Conservation (phyloP, 2,797 vertebrate genomes). For the Dallia pectoralis region DNA sequence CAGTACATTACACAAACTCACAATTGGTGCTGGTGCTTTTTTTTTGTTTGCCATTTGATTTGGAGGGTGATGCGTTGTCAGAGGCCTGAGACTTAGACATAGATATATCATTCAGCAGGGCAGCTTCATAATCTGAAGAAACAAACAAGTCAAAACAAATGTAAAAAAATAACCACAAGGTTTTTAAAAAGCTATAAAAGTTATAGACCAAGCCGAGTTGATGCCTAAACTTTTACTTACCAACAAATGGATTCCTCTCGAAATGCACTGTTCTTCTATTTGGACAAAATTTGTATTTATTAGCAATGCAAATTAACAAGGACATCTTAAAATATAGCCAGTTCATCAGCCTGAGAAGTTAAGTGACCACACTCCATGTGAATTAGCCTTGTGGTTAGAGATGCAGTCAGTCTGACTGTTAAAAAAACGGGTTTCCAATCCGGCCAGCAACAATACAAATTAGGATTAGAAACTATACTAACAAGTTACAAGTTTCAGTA, state of each 20-base stretch:
- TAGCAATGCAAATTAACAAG: neutral
- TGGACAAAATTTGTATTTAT: neutral
- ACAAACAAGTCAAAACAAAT: neutral
- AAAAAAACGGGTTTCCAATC: too few species aligned
- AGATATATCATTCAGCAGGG: slow-evolving; percentile 36
- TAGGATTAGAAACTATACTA: too few species aligned
- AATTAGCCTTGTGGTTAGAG: too few species aligned
- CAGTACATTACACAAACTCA: neutral
- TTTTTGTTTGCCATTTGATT: slow-evolving; percentile 35
- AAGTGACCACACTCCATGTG: too few species aligned
- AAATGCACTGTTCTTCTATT: slow-evolving; percentile 45
- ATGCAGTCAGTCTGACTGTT: too few species aligned
- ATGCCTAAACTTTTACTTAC: slow-evolving; percentile 31
- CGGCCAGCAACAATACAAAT: too few species aligned
- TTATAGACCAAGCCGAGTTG: neutral
- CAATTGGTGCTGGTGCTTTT: slow-evolving; percentile 44
- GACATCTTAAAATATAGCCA: too few species aligned
- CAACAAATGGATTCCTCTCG: slow-evolving; percentile 43
- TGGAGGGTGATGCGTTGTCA: slow-evolving; percentile 27
- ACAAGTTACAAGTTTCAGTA: too few species aligned
- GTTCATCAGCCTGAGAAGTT: too few species aligned
- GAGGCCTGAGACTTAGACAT: slow-evolving; percentile 5
- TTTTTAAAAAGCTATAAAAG: neutral
- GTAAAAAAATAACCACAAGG: neutral
- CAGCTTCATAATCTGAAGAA: slow-evolving; percentile 63